Evolutionary conservation across 2,888 invertebrate genomes (phyloP).

Genomic region (Kuschelorhynchus macadamiae): DNA sequence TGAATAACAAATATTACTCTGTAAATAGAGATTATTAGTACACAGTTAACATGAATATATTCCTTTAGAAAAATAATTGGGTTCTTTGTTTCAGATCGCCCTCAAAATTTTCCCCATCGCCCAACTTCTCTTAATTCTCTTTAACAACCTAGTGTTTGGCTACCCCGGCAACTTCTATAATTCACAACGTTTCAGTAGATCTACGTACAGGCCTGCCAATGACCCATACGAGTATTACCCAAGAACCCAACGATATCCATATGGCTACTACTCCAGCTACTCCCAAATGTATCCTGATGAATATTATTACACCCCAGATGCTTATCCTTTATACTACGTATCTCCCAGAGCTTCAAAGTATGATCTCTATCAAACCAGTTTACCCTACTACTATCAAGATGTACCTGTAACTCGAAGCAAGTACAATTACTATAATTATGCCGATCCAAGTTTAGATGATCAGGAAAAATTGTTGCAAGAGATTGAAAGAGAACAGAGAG

Average conservation of each 20-base stretch:
- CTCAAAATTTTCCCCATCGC: conserved; percentile 60
- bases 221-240: conserved; percentile 61
- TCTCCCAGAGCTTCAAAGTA: conserved; percentile 70
- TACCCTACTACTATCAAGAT: conserved; percentile 70
- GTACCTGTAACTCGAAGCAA: conserved; percentile 62
- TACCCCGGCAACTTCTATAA: conserved; percentile 58
- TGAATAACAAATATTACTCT: no score
- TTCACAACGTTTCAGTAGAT: conserved; percentile 24
- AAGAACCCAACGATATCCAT: conserved; percentile 69
- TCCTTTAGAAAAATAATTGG: no score
- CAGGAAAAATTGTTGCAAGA: conserved; percentile 76
- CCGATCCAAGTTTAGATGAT: conserved; percentile 69
- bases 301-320: conserved; percentile 66
- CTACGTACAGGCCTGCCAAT: conserved; percentile 41
- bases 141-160: conserved; percentile 56
- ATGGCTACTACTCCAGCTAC: conserved; percentile 69
- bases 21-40: no score
- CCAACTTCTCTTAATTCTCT: conserved; percentile 62
- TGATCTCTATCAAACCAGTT: conserved; percentile 67
- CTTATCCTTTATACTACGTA: conserved; percentile 66
- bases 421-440: conserved; percentile 67
- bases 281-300: conserved; percentile 73
- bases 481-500: conserved; percentile 72
- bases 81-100: conserved; percentile 63
- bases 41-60: no score